Evolutionary conservation across 2,888 invertebrate genomes (phyloP).

Genomic region (Diabrotica balteata): DNA sequence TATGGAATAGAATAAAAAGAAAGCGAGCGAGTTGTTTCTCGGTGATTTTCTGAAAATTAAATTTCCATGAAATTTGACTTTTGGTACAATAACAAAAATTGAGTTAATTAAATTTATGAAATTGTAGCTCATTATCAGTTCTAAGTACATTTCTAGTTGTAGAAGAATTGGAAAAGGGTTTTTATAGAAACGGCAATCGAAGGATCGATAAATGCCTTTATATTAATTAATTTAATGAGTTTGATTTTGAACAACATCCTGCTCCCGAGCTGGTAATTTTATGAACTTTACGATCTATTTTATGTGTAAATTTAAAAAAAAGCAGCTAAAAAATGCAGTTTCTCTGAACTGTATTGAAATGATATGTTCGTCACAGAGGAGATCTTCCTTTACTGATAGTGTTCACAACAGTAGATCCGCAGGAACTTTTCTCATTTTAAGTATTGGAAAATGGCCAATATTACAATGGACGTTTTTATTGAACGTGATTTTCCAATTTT

Average conservation of each 20-base stretch:
- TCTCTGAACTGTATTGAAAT: too few relatives aligned
- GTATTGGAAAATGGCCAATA: too few relatives aligned
- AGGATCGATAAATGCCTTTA: neutral
- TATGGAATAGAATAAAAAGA: slow-evolving; percentile 11
- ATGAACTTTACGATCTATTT: too few relatives aligned
- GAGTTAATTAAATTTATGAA: slow-evolving; percentile 30
- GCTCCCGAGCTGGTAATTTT: too few relatives aligned
- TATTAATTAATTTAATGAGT: slow-evolving; percentile 3
- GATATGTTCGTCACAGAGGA: too few relatives aligned
- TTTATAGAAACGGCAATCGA: neutral
- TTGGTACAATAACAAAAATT: slow-evolving; percentile 26
- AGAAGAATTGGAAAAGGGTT: slow-evolving; percentile 10
- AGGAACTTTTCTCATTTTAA: too few relatives aligned
- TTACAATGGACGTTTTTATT: too few relatives aligned
- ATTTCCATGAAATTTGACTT: slow-evolving; percentile 26
- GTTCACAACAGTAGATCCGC: too few relatives aligned
- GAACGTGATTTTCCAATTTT: too few relatives aligned
- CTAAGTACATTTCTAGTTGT: slow-evolving; percentile 13
- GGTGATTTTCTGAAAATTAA: slow-evolving; percentile 20
- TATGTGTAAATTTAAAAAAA: too few relatives aligned
- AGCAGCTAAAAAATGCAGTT: too few relatives aligned
- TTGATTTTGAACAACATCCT: neutral
- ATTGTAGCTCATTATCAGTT: slow-evolving; percentile 11
- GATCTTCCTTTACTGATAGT: too few relatives aligned
- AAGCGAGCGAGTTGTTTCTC: slow-evolving; percentile 19